Percentiles rank a stretch among this genome's conserved stretches.
Evolutionary conservation across 1,140 invertebrate species (phyloP).

Genomic region (Zaprionus camerounensis): DNA sequence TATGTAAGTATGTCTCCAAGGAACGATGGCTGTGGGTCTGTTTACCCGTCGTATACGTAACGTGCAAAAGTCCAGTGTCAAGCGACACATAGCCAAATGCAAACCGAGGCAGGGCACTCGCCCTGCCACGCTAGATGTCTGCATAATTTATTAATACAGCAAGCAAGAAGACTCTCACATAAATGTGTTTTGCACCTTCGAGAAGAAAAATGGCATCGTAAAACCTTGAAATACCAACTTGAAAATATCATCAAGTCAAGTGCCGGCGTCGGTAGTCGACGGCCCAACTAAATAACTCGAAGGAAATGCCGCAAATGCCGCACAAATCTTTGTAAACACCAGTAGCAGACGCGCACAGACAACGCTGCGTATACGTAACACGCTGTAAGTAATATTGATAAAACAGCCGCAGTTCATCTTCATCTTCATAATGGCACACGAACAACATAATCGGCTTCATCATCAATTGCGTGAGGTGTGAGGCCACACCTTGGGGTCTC

Average conservation of each 20-base stretch:
- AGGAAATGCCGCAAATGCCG: constrained; percentile 61
- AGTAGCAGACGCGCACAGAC: neutral
- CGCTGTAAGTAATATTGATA: constrained; percentile 66
- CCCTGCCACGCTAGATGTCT: constrained; percentile 60
- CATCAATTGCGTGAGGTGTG: constrained; percentile 50
- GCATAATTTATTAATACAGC: constrained; percentile 74
- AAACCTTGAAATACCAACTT: constrained; percentile 28
- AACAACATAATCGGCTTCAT: constrained; percentile 71
- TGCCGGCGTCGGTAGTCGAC: constrained; percentile 2
- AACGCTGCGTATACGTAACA: constrained; percentile 43
- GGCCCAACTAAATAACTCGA: constrained; percentile 66
- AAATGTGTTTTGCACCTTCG: constrained; percentile 59
- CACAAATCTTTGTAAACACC: constrained; percentile 75
- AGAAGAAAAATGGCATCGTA: constrained; percentile 62
- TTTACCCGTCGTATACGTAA: constrained; percentile 72
- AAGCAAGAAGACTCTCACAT: constrained; percentile 17
- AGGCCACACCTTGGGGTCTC: constrained; percentile 47
- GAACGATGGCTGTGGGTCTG: neutral
- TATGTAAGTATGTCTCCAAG: constrained; percentile 8
- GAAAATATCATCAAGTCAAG: constrained; percentile 56
- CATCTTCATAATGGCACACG: constrained; percentile 50
- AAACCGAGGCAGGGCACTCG: neutral
- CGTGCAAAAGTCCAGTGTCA: constrained; percentile 47
- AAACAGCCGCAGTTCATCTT: constrained; percentile 68
- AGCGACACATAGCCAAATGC: constrained; percentile 47